Conservation (phyloP, 2,888 invertebrate species). For the Amphimallon solstitiale region DNA sequence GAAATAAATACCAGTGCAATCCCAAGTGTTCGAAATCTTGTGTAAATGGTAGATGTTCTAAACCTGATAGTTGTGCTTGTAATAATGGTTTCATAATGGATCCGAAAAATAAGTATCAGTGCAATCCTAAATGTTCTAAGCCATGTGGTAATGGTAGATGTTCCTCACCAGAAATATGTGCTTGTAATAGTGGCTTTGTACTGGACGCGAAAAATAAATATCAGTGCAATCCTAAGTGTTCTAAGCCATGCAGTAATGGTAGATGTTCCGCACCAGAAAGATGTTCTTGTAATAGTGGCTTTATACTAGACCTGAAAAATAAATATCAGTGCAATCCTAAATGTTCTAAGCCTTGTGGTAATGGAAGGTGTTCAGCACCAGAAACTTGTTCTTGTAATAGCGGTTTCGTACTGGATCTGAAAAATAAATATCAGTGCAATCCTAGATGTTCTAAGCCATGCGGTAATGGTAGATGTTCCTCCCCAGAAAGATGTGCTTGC, state of each 20-base stretch:
- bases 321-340: conserved; percentile 42
- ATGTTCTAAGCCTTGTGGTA: conserved; percentile 36
- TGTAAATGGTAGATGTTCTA: conserved; percentile 41
- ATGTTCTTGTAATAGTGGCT: conserved; percentile 39
- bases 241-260: conserved; percentile 43
- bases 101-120: conserved; percentile 38
- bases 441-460: conserved; percentile 55
- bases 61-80: conserved; percentile 42
- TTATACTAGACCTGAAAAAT: conserved; percentile 32
- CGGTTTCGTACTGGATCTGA: conserved; percentile 47
- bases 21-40: conserved; percentile 42
- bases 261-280: conserved; percentile 48
- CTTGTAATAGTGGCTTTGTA: conserved; percentile 38
- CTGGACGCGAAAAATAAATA: conserved; percentile 36
- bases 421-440: conserved; percentile 47
- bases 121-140: conserved; percentile 41
- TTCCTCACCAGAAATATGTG: conserved; percentile 41
- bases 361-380: conserved; percentile 43
- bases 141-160: conserved; percentile 40
- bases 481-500: conserved; percentile 50
- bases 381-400: conserved; percentile 45
- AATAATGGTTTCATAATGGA: conserved; percentile 39
- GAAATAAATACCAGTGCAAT: conserved; percentile 39
- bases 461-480: conserved; percentile 55
- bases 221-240: conserved; percentile 51